Base-by-base conservation (phyloP, 2,113 vertebrate species). In the Hypocryptadius cinnamomeus region DNA sequence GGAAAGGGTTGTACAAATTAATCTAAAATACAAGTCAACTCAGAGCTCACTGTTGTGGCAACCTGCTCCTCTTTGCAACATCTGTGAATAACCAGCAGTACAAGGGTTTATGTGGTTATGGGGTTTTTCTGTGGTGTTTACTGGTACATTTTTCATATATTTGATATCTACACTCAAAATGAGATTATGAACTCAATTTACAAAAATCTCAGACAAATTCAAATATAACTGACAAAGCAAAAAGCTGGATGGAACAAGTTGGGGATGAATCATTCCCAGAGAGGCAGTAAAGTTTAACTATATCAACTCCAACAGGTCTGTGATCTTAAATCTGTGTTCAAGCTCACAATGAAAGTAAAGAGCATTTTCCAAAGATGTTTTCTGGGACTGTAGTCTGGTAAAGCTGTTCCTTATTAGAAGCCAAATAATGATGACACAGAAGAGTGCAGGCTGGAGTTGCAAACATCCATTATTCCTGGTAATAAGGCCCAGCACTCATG, bases 391-490 rank as follows among this genome's bases (percentile, higher is more conserved):
- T 33, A 44, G 82, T 79, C 83, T 60, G 31, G 15, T 85, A 74
- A 90, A 83, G 60, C 54, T 21, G 17, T 89, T 86, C 51, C 69
- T 92, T 89, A 86, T 91, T 76, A 63, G 35, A 60, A 86, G 54
- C 57, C 47, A 84, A 64, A 89, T 95, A 92, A 91, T 81, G 76
- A 90, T 86, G 82, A 59, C 79, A 35, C n/a, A 59, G 78, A 85
- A 50, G 53, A 92, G 74, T 24, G 47, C 31, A 50, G 64, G 71
- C 83, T 87, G 3, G 8, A 92, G 89, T 57, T 91, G 83, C 88
- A 95, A 96, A 84, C 73, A 81, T 54, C 72, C 82, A 87, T 96
- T 95, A 95, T 84, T 87, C 59, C 90, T 92, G 72, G 91, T 93
- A 90, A 87, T 51, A 89, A 83, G 8, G 9, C 71, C 65, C 50